Conservation (phyloP, 2,113 vertebrate genomes). For the Tylochromis polylepis region DNA sequence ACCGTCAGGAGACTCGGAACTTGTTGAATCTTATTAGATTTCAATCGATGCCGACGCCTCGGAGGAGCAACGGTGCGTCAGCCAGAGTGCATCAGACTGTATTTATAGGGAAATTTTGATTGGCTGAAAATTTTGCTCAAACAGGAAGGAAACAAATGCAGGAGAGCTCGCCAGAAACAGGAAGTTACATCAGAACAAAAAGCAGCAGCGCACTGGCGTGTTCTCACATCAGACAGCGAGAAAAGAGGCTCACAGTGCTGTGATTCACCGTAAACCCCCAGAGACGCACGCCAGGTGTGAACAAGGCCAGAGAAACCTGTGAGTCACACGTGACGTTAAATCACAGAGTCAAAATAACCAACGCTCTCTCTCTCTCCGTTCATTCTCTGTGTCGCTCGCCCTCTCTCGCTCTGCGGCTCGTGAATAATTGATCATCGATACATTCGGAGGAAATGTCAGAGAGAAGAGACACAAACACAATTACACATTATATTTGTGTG, state of each 20-base stretch:
- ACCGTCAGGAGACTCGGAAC: not conserved
- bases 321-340: not conserved
- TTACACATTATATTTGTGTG: constrained; percentile 7
- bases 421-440: constrained; percentile 40
- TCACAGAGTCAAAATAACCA: not conserved
- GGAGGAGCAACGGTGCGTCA: too few species aligned
- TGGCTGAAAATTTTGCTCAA: too few species aligned
- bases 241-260: not conserved
- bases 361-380: not conserved
- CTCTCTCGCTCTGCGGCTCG: not conserved
- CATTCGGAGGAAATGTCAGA: constrained; percentile 44
- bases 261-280: not conserved
- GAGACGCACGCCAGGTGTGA: not conserved
- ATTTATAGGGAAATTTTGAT: not conserved
- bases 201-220: not conserved
- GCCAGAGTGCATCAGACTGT: too few species aligned
- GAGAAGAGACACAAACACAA: constrained; percentile 24
- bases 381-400: not conserved
- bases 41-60: not conserved
- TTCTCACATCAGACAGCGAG: not conserved
- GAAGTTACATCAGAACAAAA: not conserved
- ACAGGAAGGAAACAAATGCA: not conserved
- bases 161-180: not conserved
- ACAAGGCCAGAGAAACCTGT: not conserved
- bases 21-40: fast-evolving